phyloP scores from a whole-genome alignment of 2,888 invertebrate genomes.

The Cosmorhoe ocellata region DNA sequence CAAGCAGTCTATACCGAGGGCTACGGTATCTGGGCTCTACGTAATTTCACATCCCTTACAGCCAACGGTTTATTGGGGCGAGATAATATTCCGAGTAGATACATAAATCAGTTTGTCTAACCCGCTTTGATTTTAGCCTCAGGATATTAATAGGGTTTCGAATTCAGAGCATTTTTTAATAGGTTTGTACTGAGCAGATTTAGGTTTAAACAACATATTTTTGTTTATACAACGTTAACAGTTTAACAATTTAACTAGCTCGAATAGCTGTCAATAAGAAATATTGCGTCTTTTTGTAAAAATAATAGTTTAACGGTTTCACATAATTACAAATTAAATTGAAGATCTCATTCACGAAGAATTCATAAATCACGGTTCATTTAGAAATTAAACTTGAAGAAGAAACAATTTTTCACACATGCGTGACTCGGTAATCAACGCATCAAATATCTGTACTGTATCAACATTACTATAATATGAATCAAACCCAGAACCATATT shows the following conservation, averaged over 20 bases:
- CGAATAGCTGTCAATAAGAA: too few species aligned
- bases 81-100: constrained; percentile 31
- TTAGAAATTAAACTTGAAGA: too few species aligned
- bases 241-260: too few species aligned
- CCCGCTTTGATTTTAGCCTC: constrained; percentile 24
- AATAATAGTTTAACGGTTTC: too few species aligned
- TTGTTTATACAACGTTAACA: background rate
- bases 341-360: background rate
- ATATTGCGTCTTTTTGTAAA: too few species aligned
- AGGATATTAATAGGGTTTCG: constrained; percentile 6
- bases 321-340: too few species aligned
- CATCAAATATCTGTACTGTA: too few species aligned
- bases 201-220: background rate
- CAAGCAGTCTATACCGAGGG: constrained; percentile 7
- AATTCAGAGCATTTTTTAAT: constrained; percentile 4
- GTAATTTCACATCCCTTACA: constrained; percentile 35
- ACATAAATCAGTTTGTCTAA: constrained; percentile 25
- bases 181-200: background rate
- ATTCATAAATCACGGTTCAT: too few species aligned
- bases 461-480: too few species aligned
- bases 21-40: constrained; percentile 33
- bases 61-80: constrained; percentile 33
- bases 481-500: too few species aligned
- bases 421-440: too few species aligned
- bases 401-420: too few species aligned